Evolutionary conservation across 2,113 vertebrate genomes (phyloP).

Genomic region (Pitta sordida): DNA sequence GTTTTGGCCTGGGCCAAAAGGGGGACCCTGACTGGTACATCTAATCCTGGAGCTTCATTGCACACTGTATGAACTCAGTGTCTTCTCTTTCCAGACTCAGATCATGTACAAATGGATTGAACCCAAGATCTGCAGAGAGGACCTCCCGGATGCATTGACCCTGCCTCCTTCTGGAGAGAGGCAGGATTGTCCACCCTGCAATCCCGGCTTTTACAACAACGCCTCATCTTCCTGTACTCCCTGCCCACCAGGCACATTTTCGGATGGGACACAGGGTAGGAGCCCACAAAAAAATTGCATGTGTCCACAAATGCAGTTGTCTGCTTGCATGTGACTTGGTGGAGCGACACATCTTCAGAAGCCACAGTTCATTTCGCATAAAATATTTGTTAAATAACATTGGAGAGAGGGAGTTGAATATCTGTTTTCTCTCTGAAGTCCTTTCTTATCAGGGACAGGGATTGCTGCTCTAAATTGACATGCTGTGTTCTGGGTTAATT

Average conservation of each 20-base stretch:
- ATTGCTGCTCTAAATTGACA: not conserved
- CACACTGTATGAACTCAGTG: not conserved
- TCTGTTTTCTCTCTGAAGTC: not conserved
- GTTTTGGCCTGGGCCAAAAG: not conserved
- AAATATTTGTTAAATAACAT: not conserved
- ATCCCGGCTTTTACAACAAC: conserved; percentile 94
- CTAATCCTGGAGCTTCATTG: not conserved
- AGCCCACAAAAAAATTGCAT: not conserved
- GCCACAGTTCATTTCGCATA: not conserved
- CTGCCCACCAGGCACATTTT: conserved; percentile 86
- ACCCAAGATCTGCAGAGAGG: conserved; percentile 91
- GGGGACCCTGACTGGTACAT: not conserved
- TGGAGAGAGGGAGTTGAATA: not conserved
- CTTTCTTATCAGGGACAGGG: not conserved
- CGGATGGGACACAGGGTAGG: conserved; percentile 87
- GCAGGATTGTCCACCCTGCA: conserved; percentile 93
- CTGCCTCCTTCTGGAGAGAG: conserved; percentile 88
- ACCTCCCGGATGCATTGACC: conserved; percentile 72
- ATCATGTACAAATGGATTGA: conserved; percentile 93
- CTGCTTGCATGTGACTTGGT: not conserved
- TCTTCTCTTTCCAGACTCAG: conserved; percentile 81
- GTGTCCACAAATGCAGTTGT: not conserved
- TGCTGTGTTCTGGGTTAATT: not conserved
- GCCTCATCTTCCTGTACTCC: conserved; percentile 88
- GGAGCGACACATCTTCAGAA: not conserved